A percentile compares a stretch with the other conserved stretches of the same genome.
These are phyloP conservation scores for Cavia aperea DNA, from an alignment of 2,113 vertebrate genomes.

Conservation along the genomic window DNA sequence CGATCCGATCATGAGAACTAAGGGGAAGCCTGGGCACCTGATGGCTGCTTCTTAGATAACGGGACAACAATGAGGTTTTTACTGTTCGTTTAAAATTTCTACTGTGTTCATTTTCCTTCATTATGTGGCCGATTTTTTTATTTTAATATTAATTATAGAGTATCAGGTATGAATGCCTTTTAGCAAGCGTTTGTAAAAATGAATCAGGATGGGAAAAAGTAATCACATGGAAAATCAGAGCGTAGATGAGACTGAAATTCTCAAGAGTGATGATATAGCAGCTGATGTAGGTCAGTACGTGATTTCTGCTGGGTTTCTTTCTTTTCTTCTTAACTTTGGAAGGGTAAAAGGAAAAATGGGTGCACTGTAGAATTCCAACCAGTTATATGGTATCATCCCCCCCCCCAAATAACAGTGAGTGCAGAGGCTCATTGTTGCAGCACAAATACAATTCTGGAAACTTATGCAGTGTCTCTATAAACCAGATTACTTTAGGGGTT, in stretches of 20 bases:
- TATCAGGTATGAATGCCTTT: background rate
- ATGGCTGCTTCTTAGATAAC: constrained; percentile 9
- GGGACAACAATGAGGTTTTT: background rate
- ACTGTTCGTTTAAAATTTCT: background rate
- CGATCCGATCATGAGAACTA: background rate
- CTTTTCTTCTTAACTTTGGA: background rate
- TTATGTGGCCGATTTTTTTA: background rate
- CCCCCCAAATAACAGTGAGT: constrained; percentile 40
- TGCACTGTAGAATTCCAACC: constrained; percentile 28
- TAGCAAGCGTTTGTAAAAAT: background rate
- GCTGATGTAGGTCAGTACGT: background rate
- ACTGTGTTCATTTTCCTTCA: background rate
- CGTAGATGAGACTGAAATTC: constrained; percentile 13
- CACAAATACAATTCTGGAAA: constrained; percentile 14
- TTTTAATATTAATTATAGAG: constrained; percentile 27
- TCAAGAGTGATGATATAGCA: constrained; percentile 16
- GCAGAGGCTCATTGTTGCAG: constrained; percentile 34
- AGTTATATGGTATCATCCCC: constrained; percentile 50
- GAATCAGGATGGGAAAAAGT: constrained; percentile 24
- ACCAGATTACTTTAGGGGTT: constrained; percentile 19
- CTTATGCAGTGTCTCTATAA: constrained; percentile 4
- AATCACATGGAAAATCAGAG: background rate
- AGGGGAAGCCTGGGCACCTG: constrained; percentile 11
- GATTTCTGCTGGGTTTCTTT: background rate
- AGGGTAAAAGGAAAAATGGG: constrained; percentile 11